Base-by-base conservation (phyloP, 2,888 invertebrate genomes). In the Cephus spinipes region DNA sequence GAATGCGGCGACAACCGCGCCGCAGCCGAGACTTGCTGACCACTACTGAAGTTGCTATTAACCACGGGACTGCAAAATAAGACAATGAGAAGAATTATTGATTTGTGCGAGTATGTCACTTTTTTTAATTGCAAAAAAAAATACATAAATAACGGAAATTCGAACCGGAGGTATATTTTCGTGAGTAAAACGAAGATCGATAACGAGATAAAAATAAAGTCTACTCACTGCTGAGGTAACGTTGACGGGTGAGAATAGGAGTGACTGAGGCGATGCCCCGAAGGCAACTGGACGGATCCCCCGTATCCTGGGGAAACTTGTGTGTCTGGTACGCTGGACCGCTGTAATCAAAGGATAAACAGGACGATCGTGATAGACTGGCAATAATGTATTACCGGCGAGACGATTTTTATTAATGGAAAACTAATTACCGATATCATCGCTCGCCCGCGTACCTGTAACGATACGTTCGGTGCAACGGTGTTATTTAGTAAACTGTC, bases 381-480 rank as follows among this genome's bases (percentile, higher is more conserved):
- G 55, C 23, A 9, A 55, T 23, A 15, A 55, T 9, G 2, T 23
- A 55, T 23, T 55, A 55, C 2, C 55, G 23, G 9, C 71, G 31
- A 71, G 31, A 33, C 9, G 4, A 32, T 12, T 35, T 32, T 9
- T 30, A 33, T 71, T 71, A 55, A 55, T 55, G 23, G n/a, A 68
- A 68, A 35, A 23, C 55, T 68, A 34, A 68, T 30, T 71, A 71
- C 71, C 71, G 71, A 71, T 71, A 33, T 71, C 71, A 71, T 32
- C 71, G 71, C 71, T 71, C 71, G 71, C 33, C 71, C 23, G 69
- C 75, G 83, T 87, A 94, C 92, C 91, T 96, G 96, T 83, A 98
- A 93, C 81, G 98, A 95, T 77, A 98, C 98, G 92, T 98, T 98
- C 76, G 97, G 97, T 77, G 97, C 97, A 82, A 97, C 97, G 74